A percentile compares a stretch with the other conserved stretches of the same genome.
These are phyloP conservation scores for Gulo gulo DNA, from an alignment of 2,113 vertebrate genomes.

Conservation along the genomic window DNA sequence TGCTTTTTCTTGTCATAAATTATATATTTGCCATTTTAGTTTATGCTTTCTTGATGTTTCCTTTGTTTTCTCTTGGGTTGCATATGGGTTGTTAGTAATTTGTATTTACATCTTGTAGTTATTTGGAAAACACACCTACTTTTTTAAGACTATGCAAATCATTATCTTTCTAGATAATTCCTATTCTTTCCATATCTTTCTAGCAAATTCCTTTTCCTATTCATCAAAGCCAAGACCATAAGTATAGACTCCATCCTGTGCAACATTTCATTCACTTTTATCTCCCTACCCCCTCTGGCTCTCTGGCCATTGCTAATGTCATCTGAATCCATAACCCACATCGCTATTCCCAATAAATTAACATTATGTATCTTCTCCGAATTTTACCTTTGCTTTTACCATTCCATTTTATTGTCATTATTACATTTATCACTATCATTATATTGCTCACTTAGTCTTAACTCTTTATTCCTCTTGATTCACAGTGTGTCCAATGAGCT, in stretches of 20 bases:
- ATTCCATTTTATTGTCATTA: background rate
- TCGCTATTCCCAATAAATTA: background rate
- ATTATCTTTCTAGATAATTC: background rate
- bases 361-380: background rate
- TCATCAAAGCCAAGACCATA: background rate
- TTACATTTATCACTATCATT: background rate
- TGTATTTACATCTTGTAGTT: background rate
- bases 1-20: background rate
- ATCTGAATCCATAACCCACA: background rate
- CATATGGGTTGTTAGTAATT: background rate
- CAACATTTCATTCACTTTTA: background rate
- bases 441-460: background rate
- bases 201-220: background rate
- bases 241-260: background rate
- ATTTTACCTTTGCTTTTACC: background rate
- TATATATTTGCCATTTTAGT: background rate
- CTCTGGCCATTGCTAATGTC: background rate
- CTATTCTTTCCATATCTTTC: background rate
- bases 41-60: background rate
- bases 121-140: background rate
- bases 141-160: background rate
- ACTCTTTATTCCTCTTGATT: background rate
- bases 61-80: background rate
- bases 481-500: background rate
- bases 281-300: background rate